phyloP scores from a whole-genome alignment of 2,797 vertebrate genomes.

The Crenuchus spilurus region DNA sequence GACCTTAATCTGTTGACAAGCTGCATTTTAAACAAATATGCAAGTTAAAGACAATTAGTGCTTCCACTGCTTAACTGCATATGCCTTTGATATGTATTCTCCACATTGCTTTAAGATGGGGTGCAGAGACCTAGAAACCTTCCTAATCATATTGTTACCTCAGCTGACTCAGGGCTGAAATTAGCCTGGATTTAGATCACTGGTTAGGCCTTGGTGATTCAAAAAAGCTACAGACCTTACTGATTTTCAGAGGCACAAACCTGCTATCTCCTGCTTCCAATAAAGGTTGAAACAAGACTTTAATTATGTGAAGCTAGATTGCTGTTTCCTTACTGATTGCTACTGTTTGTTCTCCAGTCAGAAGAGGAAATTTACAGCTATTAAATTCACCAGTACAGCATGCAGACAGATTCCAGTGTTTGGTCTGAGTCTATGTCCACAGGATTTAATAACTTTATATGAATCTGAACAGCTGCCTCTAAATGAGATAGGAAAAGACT shows the following conservation, averaged over 20 bases:
- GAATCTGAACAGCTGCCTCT: slow-evolving; percentile 43
- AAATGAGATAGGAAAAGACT: slow-evolving; percentile 47
- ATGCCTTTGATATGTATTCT: background rate
- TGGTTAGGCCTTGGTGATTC: background rate
- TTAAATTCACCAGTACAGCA: background rate
- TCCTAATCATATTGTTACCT: slow-evolving; percentile 31
- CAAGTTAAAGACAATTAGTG: background rate
- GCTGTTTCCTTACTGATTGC: background rate
- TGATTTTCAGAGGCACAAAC: background rate
- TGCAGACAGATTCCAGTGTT: slow-evolving; percentile 21
- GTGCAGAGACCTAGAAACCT: slow-evolving; percentile 1
- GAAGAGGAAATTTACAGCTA: slow-evolving; percentile 1
- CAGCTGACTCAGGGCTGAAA: slow-evolving; percentile 1
- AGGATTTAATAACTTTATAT: slow-evolving; percentile 39
- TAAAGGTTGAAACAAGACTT: background rate
- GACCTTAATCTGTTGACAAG: background rate
- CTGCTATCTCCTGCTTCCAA: background rate
- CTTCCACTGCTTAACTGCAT: background rate
- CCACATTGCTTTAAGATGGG: background rate
- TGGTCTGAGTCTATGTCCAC: slow-evolving; percentile 13
- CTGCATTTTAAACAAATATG: background rate
- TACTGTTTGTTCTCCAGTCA: background rate
- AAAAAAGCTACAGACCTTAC: background rate
- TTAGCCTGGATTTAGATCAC: slow-evolving; percentile 17
- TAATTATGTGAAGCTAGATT: background rate